Percentiles rank a stretch among this genome's conserved stretches.
Evolutionary conservation across 2,888 invertebrate species (phyloP).

Genomic region (Drosophila ustulata): DNA sequence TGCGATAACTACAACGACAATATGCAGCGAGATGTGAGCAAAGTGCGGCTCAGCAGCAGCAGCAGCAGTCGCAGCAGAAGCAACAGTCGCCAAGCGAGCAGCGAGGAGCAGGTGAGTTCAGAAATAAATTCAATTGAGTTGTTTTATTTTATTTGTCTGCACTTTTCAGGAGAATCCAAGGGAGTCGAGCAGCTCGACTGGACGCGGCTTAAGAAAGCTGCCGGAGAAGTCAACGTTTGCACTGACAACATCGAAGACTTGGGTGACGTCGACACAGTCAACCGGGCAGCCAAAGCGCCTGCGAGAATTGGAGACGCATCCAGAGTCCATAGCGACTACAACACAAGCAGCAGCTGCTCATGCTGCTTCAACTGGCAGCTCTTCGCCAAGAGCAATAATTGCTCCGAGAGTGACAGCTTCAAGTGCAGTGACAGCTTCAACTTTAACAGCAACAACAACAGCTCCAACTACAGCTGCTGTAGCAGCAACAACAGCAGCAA

Average conservation of each 20-base stretch:
- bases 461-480: background rate
- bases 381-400: background rate
- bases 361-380: background rate
- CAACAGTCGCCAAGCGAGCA: conserved; percentile 17
- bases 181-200: conserved; percentile 26
- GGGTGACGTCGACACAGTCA: conserved; percentile 25
- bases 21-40: conserved; percentile 65
- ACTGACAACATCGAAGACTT: conserved; percentile 34
- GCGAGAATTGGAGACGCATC: background rate
- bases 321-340: background rate
- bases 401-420: too few relatives aligned
- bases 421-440: too few relatives aligned
- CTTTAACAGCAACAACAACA: background rate
- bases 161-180: conserved; percentile 18
- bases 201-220: conserved; percentile 13
- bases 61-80: conserved; percentile 28
- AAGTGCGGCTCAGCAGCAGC: conserved; percentile 30
- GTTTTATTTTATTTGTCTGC: background rate
- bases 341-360: background rate
- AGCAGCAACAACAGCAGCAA: background rate
- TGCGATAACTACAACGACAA: conserved; percentile 24
- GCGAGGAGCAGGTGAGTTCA: conserved; percentile 58
- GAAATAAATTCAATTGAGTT: background rate
- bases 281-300: background rate
- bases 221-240: conserved; percentile 33